Conservation (phyloP, 2,113 vertebrate genomes). For the Glaucidium brasilianum region DNA sequence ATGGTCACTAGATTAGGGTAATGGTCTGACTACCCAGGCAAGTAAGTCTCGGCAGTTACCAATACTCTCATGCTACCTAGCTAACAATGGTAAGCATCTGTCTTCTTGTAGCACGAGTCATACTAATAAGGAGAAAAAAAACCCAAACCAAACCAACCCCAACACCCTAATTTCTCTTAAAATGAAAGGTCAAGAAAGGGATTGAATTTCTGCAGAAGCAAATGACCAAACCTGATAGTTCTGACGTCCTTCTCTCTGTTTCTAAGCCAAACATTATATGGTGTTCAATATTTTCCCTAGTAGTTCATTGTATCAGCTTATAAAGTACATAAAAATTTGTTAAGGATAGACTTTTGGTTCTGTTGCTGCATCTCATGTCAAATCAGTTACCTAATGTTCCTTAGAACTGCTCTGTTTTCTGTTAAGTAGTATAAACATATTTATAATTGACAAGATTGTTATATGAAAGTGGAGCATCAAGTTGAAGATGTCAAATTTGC, state of each 20-base stretch:
- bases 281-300: background rate
- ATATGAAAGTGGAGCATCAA: background rate
- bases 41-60: background rate
- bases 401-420: background rate
- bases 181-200: background rate
- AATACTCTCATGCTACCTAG: background rate
- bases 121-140: background rate
- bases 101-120: background rate
- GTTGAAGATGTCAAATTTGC: background rate
- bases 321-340: background rate
- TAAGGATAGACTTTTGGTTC: background rate
- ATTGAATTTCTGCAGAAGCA: background rate
- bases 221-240: background rate
- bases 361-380: background rate
- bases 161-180: background rate
- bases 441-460: background rate
- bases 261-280: background rate
- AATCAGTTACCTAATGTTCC: background rate
- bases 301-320: background rate
- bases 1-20: background rate
- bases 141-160: background rate
- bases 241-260: background rate
- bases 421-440: background rate
- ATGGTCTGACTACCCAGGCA: background rate
- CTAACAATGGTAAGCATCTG: background rate